phyloP scores from a whole-genome alignment of 2,113 vertebrate species.

The Oryctolagus cuniculus region mOryCun1.1 NC_091435.1:57078501-57079000 shows the following conservation, averaged over 20 bases:
- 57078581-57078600: conserved; percentile 10
- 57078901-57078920: not conserved
- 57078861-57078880: not conserved
- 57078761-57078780: conserved; percentile 9
- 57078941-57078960: not conserved
- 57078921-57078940: not conserved
- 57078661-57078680: not conserved
- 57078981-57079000: not conserved
- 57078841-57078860: not conserved
- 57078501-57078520: conserved; percentile 37
- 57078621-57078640: conserved; percentile 4
- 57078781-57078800: not conserved
- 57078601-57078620: not conserved
- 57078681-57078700: conserved; percentile 47
- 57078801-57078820: not conserved
- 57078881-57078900: not conserved
- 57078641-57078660: not conserved
- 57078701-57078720: not conserved
- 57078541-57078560: not conserved
- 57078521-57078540: not conserved
- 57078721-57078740: not conserved
- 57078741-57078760: not conserved
- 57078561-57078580: conserved; percentile 28
- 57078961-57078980: not conserved
- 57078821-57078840: not conserved